Evolutionary conservation across 1,140 invertebrate species (phyloP).

Genomic region (Oryctes rhinoceros): DNA sequence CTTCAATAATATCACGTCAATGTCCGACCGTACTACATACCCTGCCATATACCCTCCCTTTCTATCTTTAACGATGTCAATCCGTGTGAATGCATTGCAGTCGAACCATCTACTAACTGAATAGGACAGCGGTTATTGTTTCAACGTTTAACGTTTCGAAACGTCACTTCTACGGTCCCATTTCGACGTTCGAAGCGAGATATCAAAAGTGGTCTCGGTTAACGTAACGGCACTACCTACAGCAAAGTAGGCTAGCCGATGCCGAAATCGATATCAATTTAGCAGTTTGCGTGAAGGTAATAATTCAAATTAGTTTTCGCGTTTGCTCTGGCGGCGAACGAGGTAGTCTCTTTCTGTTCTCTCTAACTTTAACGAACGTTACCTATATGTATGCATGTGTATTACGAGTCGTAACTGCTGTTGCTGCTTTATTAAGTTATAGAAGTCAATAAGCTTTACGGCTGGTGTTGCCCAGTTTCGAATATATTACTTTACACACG

Average conservation of each 20-base stretch:
- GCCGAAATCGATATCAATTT: slow-evolving; percentile 15
- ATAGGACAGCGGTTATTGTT: no score
- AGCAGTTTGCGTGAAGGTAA: slow-evolving; percentile 5
- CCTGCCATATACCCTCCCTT: no score
- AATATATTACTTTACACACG: neutral
- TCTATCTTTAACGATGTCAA: no score
- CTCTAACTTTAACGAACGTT: neutral
- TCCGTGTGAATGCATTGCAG: no score
- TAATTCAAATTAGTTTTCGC: neutral
- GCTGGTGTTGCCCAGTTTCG: neutral
- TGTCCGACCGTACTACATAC: no score
- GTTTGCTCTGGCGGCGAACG: neutral
- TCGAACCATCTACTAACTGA: no score
- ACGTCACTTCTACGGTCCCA: no score
- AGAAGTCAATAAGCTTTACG: neutral
- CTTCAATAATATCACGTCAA: no score
- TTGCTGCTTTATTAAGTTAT: neutral
- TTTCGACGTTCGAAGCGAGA: no score
- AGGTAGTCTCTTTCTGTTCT: neutral
- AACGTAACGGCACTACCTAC: neutral
- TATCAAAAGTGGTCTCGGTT: neutral
- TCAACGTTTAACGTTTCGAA: no score
- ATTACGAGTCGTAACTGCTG: neutral
- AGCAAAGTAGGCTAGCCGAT: neutral
- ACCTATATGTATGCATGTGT: no score